phyloP scores from a whole-genome alignment of 2,888 invertebrate species.

The Augiades crinisus region DNA sequence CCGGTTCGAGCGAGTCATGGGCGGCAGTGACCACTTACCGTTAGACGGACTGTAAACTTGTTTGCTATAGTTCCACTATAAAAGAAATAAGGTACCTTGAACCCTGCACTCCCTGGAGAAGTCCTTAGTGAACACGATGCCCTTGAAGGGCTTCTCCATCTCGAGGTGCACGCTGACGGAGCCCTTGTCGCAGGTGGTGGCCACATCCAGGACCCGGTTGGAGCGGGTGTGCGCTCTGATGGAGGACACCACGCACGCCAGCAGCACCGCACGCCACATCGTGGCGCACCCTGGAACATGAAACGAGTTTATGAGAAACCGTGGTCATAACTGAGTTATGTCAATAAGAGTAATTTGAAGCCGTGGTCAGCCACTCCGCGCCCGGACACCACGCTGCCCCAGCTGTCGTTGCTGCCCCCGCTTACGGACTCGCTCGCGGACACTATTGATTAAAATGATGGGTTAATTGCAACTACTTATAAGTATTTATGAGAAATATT shows the following conservation, averaged over 20 bases:
- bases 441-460: too few relatives aligned
- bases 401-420: too few relatives aligned
- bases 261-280: constrained; percentile 64
- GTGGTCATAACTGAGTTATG: too few relatives aligned
- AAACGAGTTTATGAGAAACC: too few relatives aligned
- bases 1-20: constrained; percentile 61
- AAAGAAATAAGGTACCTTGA: constrained; percentile 67
- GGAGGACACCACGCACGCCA: constrained; percentile 45
- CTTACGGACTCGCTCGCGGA: too few relatives aligned
- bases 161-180: constrained; percentile 82
- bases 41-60: neutral
- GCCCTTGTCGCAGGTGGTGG: constrained; percentile 83
- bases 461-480: too few relatives aligned
- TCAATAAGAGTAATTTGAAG: too few relatives aligned
- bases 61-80: neutral
- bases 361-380: too few relatives aligned
- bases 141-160: constrained; percentile 85
- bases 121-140: constrained; percentile 87
- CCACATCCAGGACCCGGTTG: constrained; percentile 81
- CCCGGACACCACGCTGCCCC: too few relatives aligned
- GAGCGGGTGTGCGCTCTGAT: constrained; percentile 49
- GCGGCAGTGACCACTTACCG: neutral
- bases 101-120: constrained; percentile 87
- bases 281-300: constrained; percentile 49
- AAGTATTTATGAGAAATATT: too few relatives aligned